These are phyloP conservation scores for Erpornis zantholeuca DNA, from an alignment of 2,113 vertebrate genomes.

Conservation along the genomic window DNA sequence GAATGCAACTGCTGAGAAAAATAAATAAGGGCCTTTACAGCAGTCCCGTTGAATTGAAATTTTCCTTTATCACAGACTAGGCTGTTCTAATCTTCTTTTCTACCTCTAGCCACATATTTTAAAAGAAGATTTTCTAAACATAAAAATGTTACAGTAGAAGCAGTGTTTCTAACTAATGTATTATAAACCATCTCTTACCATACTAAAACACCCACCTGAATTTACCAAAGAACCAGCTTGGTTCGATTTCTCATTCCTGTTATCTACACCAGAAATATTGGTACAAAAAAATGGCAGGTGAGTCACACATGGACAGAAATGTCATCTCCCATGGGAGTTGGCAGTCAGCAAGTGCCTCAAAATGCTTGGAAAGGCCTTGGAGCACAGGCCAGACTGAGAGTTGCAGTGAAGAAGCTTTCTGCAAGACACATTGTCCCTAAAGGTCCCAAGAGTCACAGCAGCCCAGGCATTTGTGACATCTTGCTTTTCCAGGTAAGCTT, in stretches of 20 bases:
- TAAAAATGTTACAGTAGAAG: neutral
- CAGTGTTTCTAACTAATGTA: neutral
- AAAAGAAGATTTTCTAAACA: neutral
- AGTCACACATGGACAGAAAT: neutral
- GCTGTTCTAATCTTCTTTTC: neutral
- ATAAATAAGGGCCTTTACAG: constrained; percentile 39
- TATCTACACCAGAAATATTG: fast-evolving
- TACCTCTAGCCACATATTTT: neutral
- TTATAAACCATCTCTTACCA: neutral
- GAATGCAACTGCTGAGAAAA: constrained; percentile 41
- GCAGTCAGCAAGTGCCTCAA: neutral
- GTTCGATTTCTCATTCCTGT: neutral
- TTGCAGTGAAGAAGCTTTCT: fast-evolving
- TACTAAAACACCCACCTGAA: neutral
- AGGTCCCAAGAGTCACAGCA: neutral
- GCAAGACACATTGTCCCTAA: neutral
- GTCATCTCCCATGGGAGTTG: neutral
- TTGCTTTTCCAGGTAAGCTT: neutral
- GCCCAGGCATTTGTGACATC: neutral
- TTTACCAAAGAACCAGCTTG: neutral
- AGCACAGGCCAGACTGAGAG: neutral
- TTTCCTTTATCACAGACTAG: constrained; percentile 12
- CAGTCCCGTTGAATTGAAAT: neutral
- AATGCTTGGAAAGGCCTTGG: neutral
- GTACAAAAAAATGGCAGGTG: fast-evolving